Conservation (phyloP, 2,888 invertebrate genomes). For the Eugnorisma glareosa region DNA sequence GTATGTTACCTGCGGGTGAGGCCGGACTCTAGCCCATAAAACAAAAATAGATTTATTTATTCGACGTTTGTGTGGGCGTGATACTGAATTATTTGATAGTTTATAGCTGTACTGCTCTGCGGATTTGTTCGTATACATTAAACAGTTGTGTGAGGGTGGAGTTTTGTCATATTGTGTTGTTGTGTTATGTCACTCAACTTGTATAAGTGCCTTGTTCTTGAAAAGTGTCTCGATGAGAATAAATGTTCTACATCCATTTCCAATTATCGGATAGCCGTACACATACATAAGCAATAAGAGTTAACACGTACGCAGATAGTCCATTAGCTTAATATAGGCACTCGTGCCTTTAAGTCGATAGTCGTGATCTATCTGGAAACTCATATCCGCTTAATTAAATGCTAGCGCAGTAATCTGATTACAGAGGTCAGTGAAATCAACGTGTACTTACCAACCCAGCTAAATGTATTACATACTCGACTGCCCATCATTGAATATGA, state of each 20-base stretch:
- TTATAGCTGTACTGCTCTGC: constrained; percentile 57
- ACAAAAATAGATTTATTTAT: constrained; percentile 74
- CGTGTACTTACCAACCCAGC: constrained; percentile 41
- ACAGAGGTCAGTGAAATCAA: constrained; percentile 72
- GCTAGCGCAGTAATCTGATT: constrained; percentile 69
- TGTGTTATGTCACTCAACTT: constrained; percentile 3
- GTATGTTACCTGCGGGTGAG: constrained; percentile 66
- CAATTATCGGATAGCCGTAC: neutral
- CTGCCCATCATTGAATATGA: constrained; percentile 34
- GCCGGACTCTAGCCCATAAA: constrained; percentile 67
- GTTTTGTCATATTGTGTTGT: constrained; percentile 12
- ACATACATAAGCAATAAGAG: constrained; percentile 7
- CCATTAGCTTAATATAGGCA: constrained; percentile 26
- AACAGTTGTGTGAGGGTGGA: constrained; percentile 20
- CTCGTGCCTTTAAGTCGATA: constrained; percentile 52
- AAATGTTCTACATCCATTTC: constrained; percentile 4
- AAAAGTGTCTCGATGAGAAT: constrained; percentile 8
- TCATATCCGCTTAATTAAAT: constrained; percentile 77
- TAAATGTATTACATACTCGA: constrained; percentile 56
- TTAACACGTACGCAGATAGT: constrained; percentile 7
- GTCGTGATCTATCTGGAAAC: constrained; percentile 69
- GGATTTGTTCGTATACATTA: constrained; percentile 53
- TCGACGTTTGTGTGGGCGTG: constrained; percentile 64
- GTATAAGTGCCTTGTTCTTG: neutral
- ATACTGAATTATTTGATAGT: constrained; percentile 69